A percentile compares a stretch with the other conserved stretches of the same genome.
Conservation (phyloP, 1,140 invertebrate genomes). For the Drosophila equinoxialis region DNA sequence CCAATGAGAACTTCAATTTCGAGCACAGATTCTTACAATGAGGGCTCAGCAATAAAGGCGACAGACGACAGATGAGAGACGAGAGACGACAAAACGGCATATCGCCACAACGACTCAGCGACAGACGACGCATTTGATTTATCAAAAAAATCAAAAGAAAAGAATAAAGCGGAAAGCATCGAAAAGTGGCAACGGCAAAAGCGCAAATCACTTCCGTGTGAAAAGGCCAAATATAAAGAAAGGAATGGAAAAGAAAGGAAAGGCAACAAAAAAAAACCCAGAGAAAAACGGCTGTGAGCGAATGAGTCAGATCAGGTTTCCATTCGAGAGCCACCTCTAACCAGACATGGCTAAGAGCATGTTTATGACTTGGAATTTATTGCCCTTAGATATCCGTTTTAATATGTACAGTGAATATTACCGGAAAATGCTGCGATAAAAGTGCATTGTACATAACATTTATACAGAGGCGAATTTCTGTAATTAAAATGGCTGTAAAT, state of each 20-base stretch:
- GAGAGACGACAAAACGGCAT: conserved; percentile 4
- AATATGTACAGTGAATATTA: conserved; percentile 10
- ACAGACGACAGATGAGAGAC: conserved; percentile 1
- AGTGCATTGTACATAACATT: background rate
- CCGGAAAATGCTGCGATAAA: background rate
- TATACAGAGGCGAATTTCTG: background rate
- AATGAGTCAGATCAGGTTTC: conserved; percentile 52
- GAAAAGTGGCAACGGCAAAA: conserved; percentile 64
- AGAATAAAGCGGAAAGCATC: conserved; percentile 60
- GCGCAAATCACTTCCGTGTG: conserved; percentile 72
- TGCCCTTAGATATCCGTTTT: conserved; percentile 34
- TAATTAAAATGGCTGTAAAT: background rate
- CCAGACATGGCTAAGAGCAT: conserved; percentile 35
- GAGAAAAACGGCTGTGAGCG: conserved; percentile 2
- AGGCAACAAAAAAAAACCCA: background rate
- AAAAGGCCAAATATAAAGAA: conserved; percentile 39
- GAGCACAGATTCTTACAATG: conserved; percentile 32
- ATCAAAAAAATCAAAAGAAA: conserved; percentile 55
- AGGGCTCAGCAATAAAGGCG: conserved; percentile 36
- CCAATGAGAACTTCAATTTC: conserved; percentile 73
- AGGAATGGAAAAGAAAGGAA: background rate
- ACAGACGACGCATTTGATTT: conserved; percentile 55
- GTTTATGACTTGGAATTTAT: conserved; percentile 59
- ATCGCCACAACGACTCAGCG: background rate
- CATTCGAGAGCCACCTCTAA: conserved; percentile 39